These are phyloP conservation scores for Cydia strobilella DNA, from an alignment of 1,140 invertebrate species.

Conservation along the genomic window DNA sequence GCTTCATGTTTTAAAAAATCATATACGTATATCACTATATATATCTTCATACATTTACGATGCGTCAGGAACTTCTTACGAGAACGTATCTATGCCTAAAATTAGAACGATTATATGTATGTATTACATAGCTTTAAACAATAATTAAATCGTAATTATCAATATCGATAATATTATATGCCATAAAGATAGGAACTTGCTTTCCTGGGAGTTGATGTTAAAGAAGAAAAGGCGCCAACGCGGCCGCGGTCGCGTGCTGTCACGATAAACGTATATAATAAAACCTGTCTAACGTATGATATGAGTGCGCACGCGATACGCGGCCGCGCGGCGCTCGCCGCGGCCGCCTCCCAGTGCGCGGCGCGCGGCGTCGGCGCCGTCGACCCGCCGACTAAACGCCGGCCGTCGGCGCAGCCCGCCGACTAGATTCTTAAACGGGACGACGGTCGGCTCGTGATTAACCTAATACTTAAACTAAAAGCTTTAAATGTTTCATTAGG, in stretches of 20 bases:
- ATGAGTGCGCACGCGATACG: conserved; percentile 65
- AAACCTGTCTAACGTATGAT: conserved; percentile 80
- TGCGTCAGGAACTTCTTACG: conserved; percentile 81
- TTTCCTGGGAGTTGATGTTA: conserved; percentile 82
- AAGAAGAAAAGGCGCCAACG: conserved; percentile 56
- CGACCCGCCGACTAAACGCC: conserved; percentile 40
- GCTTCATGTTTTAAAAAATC: conserved; percentile 78
- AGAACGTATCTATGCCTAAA: conserved; percentile 81
- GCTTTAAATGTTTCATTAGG: conserved; percentile 78
- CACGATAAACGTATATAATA: conserved; percentile 78
- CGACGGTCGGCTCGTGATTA: conserved; percentile 60
- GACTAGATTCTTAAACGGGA: conserved; percentile 43
- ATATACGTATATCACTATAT: conserved; percentile 79
- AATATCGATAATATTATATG: conserved; percentile 82
- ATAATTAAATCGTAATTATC: conserved; percentile 82
- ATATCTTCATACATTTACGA: conserved; percentile 80
- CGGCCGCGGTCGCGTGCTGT: conserved; percentile 63
- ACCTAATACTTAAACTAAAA: conserved; percentile 77
- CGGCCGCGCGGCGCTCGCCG: conserved; percentile 62
- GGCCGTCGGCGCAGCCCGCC: conserved; percentile 30
- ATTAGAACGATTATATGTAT: conserved; percentile 82
- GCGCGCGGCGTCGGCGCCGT: conserved; percentile 57
- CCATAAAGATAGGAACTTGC: conserved; percentile 85
- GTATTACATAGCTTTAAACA: conserved; percentile 81
- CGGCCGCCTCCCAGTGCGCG: conserved; percentile 77